Evolutionary conservation across 2,797 vertebrate species (phyloP).

Genomic region (Anas flavirostris): DNA sequence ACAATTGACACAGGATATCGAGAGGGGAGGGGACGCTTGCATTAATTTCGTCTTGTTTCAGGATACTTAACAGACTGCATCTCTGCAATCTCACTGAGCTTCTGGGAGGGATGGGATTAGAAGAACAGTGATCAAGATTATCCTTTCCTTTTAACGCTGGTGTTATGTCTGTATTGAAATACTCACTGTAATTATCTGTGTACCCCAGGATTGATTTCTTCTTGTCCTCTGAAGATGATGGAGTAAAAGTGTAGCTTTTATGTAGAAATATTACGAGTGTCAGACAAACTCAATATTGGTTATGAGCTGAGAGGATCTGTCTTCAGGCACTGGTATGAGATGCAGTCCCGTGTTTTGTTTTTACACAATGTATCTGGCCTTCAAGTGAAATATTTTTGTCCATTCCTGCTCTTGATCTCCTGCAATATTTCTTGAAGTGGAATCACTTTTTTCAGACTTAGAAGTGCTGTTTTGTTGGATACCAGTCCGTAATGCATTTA

Average conservation of each 20-base stretch:
- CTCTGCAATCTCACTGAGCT: background rate
- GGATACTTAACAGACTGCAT: background rate
- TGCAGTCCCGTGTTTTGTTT: background rate
- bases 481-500: background rate
- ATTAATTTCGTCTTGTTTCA: background rate
- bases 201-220: background rate
- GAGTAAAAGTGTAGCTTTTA: background rate
- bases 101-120: conserved; percentile 28
- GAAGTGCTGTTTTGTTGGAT: background rate
- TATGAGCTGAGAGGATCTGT: background rate
- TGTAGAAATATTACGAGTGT: background rate
- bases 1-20: accelerated
- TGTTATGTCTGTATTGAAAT: background rate
- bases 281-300: background rate
- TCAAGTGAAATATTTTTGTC: background rate
- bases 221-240: background rate
- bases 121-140: conserved; percentile 23
- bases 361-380: background rate
- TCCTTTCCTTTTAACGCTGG: background rate
- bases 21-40: background rate
- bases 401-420: background rate
- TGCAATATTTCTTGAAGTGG: background rate
- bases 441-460: background rate
- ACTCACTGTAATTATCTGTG: background rate
- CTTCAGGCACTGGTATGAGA: background rate